Conservation (phyloP, 2,888 invertebrate genomes). For the Lithophane leautieri region DNA sequence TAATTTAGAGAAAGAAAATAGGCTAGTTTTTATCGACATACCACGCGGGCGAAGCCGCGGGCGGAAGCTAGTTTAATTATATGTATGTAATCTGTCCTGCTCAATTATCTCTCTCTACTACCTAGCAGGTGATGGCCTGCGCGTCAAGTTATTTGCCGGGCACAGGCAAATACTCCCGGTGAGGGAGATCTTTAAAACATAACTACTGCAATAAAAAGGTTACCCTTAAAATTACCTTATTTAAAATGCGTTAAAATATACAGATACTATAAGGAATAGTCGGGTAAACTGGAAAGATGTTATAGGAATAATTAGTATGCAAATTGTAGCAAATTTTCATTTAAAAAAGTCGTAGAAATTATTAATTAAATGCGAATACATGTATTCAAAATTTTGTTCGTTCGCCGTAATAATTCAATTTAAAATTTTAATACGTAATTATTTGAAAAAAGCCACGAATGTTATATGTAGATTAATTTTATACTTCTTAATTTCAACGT, state of each 20-base stretch:
- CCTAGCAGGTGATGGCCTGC: no score
- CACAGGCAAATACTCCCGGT: no score
- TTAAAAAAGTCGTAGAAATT: conserved; percentile 14
- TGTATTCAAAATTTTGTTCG: conserved; percentile 18
- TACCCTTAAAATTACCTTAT: conserved; percentile 47
- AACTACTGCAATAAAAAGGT: conserved; percentile 17
- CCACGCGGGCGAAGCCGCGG: no score
- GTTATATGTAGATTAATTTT: conserved; percentile 25
- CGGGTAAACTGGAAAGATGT: conserved; percentile 44
- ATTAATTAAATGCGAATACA: conserved; percentile 31
- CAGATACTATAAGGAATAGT: conserved; percentile 30
- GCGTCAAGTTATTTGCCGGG: no score
- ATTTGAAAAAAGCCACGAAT: conserved; percentile 53
- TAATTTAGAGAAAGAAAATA: no score
- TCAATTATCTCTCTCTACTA: no score
- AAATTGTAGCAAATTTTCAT: conserved; percentile 31
- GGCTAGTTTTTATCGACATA: no score
- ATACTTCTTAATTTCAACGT: conserved; percentile 51
- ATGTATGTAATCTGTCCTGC: no score
- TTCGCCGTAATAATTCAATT: conserved; percentile 22
- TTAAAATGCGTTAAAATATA: conserved; percentile 45
- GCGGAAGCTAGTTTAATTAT: no score
- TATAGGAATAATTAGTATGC: conserved; percentile 35
- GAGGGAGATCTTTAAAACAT: neutral
- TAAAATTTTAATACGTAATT: conserved; percentile 6